Evolutionary conservation across 2,113 vertebrate species (phyloP), one percentile per base, ranked within the genome.

Genomic region (Phylloscopus trochilus): DNA sequence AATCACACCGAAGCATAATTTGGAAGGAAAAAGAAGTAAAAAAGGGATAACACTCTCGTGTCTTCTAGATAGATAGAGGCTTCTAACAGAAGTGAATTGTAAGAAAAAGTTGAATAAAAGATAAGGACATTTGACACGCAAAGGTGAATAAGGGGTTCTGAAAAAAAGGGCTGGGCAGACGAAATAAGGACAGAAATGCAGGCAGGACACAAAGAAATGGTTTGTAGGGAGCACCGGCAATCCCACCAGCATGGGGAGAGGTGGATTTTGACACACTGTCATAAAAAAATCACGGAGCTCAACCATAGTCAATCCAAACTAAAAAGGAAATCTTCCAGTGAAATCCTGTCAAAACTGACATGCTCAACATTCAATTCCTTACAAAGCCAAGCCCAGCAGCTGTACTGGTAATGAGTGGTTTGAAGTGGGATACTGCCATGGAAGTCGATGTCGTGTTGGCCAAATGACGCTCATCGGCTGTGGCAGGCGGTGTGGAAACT

Each of bases 401-500:
- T 91, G 82, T 49, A 62, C 86, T 87, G 62, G 69, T 89, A 35
- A 89, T 28, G 49, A 82, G 31, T 7, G 74, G 51, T 52, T 89
- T 53, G 47, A 90, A 89, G 33, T 4, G 31, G 96, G 83, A 58
- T 14, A 8, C 63, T 83, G 73, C 58, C 10, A 0, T 22, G 58
- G 70, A 88, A 79, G 63, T 51, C 83, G 79, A 78, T 69, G 31
- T 66, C 2, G 0, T 47, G 24, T 60, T 87, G 92, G 68, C n/a
- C 68, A 69, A 43, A 30, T 83, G 87, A 90, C 56, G 46, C 27
- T 95, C 89, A 96, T 87, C 3, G 1, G 31, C 72, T 78, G 30
- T 92, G 95, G 75, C 96, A 96, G 87, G 35, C n/a, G 10, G 35
- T 83, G 84, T 28, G 53, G 82, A 95, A 96, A 94, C 63, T 72